Evolutionary conservation across 1,140 invertebrate genomes (phyloP).

Genomic region (Zaprionus davidi): DNA sequence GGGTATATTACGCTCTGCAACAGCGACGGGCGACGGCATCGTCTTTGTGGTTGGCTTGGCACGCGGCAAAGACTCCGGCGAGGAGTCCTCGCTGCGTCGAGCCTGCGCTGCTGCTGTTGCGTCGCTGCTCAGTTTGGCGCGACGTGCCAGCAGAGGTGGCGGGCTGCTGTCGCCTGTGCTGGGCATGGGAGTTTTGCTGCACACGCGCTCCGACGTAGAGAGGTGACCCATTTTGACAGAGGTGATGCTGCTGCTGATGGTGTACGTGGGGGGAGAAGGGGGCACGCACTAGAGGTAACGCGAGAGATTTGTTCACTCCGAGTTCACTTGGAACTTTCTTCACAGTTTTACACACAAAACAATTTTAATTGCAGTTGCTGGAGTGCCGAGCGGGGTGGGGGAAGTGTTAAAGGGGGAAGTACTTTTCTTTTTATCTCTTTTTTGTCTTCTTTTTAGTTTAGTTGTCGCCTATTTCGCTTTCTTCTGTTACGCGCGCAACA

Average conservation of each 20-base stretch:
- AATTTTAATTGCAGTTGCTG: conserved; percentile 60
- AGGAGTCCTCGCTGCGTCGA: conserved; percentile 66
- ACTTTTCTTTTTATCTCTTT: conserved; percentile 43
- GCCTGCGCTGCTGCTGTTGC: conserved; percentile 37
- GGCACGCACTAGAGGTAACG: background rate
- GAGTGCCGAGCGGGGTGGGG: too few relatives aligned
- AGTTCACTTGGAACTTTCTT: conserved; percentile 64
- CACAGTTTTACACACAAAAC: conserved; percentile 73
- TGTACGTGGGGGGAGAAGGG: background rate
- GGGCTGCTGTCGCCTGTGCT: conserved; percentile 61
- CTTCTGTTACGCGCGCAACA: conserved; percentile 31
- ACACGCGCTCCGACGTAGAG: conserved; percentile 72
- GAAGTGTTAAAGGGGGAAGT: conserved; percentile 18
- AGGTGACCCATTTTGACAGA: conserved; percentile 76
- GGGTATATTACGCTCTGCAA: conserved; percentile 34
- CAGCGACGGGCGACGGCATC: background rate
- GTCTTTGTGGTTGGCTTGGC: conserved; percentile 26
- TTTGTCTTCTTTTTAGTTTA: conserved; percentile 2
- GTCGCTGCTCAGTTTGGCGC: conserved; percentile 56
- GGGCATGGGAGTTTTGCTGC: conserved; percentile 61
- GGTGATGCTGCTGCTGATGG: background rate
- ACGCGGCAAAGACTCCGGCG: conserved; percentile 57
- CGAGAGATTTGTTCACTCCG: conserved; percentile 27
- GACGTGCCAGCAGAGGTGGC: conserved; percentile 45
- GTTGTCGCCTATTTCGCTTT: conserved; percentile 26